These are phyloP conservation scores for Chloroceryle amazona DNA, from an alignment of 2,797 vertebrate genomes.

Conservation along the genomic window DNA sequence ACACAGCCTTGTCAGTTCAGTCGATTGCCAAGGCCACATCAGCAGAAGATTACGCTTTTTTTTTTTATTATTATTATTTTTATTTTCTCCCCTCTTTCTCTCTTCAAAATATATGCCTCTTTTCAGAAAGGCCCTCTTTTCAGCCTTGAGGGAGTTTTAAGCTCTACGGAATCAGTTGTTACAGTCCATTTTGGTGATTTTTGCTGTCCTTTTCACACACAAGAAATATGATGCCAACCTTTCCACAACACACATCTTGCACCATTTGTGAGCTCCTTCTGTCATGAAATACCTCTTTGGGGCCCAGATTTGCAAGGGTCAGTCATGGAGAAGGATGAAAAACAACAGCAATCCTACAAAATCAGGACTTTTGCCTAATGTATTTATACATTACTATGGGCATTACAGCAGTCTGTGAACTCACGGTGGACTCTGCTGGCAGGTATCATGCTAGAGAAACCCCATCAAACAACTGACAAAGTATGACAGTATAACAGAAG, in stretches of 20 bases:
- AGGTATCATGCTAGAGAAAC: background rate
- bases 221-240: constrained; percentile 53
- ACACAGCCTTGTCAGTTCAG: constrained; percentile 45
- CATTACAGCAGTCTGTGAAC: background rate
- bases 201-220: constrained; percentile 15
- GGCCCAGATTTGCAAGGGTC: background rate
- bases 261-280: constrained; percentile 34
- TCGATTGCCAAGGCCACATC: constrained; percentile 45
- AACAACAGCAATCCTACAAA: constrained; percentile 11
- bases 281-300: constrained; percentile 16
- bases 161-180: constrained; percentile 61
- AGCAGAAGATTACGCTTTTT: constrained; percentile 51
- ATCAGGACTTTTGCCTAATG: background rate
- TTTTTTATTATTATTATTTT: background rate
- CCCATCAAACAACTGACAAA: background rate
- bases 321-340: background rate
- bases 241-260: constrained; percentile 8
- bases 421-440: background rate
- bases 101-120: constrained; percentile 48
- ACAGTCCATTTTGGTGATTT: constrained; percentile 25
- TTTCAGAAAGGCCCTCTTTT: constrained; percentile 45
- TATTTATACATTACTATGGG: background rate
- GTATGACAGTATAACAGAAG: background rate
- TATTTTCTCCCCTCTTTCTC: constrained; percentile 10
- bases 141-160: constrained; percentile 68